A percentile compares a stretch with the other conserved stretches of the same genome.
Evolutionary conservation across 2,113 vertebrate genomes (phyloP).

Genomic region (Pluvianellus socialis): DNA sequence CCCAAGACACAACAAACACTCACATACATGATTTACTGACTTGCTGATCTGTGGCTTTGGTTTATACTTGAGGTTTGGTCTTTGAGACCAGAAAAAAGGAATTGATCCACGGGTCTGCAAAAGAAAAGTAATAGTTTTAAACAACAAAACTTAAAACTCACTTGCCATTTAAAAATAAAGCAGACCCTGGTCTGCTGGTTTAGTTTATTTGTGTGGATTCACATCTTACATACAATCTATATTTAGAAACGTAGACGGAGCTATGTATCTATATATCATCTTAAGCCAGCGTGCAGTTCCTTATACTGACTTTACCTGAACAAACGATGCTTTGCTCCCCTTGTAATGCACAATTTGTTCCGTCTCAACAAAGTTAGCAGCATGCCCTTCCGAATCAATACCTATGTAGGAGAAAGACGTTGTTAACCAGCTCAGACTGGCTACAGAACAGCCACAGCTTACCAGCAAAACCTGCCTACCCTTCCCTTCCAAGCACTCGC

Average conservation of each 20-base stretch:
- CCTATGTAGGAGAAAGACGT: slow-evolving; percentile 66
- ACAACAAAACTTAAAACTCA: background rate
- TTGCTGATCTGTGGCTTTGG: slow-evolving; percentile 95
- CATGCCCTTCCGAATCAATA: slow-evolving; percentile 96
- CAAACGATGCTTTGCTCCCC: slow-evolving; percentile 87
- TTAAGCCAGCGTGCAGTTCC: background rate
- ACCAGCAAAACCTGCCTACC: background rate
- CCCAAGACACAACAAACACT: background rate
- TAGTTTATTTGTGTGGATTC: background rate
- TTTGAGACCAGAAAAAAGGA: slow-evolving; percentile 96
- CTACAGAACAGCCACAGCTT: background rate
- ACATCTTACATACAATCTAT: background rate
- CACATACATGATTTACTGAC: slow-evolving; percentile 88
- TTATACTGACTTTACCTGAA: slow-evolving; percentile 76
- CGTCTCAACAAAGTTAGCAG: slow-evolving; percentile 95
- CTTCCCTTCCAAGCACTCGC: background rate
- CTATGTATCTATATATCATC: background rate
- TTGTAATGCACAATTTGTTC: slow-evolving; percentile 93
- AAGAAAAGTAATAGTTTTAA: background rate
- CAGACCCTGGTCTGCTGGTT: background rate
- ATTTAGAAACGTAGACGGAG: background rate
- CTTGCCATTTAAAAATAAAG: background rate
- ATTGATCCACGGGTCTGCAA: slow-evolving; percentile 93
- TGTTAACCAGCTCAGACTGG: background rate
- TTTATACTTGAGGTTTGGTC: slow-evolving; percentile 96